phyloP scores from a whole-genome alignment of 2,113 vertebrate species.

The Nycticorax nycticorax region DNA sequence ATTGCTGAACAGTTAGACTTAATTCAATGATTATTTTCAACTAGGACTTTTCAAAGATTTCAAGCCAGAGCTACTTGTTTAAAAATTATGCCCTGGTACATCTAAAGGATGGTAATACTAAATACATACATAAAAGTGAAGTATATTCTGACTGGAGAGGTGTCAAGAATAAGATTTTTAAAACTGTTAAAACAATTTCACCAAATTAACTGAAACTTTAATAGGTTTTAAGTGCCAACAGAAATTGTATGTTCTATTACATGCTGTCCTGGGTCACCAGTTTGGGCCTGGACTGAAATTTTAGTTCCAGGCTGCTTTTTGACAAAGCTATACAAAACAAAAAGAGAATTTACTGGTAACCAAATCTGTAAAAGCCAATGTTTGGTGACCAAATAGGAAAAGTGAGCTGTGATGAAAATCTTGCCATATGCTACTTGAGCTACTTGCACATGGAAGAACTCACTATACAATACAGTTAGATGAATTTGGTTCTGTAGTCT shows the following conservation, averaged over 20 bases:
- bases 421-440: neutral
- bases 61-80: neutral
- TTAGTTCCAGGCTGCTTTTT: neutral
- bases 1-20: neutral
- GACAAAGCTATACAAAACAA: neutral
- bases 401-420: neutral
- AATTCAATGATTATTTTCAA: neutral
- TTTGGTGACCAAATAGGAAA: neutral
- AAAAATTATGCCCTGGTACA: neutral
- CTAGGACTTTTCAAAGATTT: neutral
- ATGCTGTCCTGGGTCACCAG: neutral
- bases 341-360: neutral
- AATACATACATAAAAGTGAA: neutral
- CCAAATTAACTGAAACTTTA: neutral
- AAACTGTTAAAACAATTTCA: neutral
- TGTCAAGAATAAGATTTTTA: neutral
- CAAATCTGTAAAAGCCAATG: neutral
- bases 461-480: neutral
- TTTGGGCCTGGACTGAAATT: neutral
- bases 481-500: neutral
- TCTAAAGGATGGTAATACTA: neutral
- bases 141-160: neutral
- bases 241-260: neutral
- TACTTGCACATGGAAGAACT: neutral
- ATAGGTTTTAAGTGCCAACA: neutral